Evolutionary conservation across 2,888 invertebrate genomes (phyloP), one percentile per base, ranked within the genome.

Genomic region (Clostera curtula): DNA sequence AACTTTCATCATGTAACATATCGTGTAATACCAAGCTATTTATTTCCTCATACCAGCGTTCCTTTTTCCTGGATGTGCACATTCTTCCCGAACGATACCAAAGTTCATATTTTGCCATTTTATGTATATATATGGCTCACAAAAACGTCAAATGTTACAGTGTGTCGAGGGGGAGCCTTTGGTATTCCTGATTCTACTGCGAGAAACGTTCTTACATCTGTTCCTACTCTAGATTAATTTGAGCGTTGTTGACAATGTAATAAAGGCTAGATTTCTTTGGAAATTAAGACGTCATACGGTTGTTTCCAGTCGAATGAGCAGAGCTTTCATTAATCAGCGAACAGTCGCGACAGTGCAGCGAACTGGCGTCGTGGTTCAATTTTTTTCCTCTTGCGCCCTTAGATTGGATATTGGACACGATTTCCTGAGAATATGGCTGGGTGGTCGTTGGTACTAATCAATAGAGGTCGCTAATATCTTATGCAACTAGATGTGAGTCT

Each of bases 121-220:
- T 73, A 62, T 70, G 65, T 67, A 66, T 76, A 68, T 65, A 60
- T 73, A 56, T 61, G 67, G 69, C 65, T 72, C 69, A 75, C 77
- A 77, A 79, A 80, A 76, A 80, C 77, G 79, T 79, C 82, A 83
- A 83, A 83, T 79, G 80, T 75, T 80, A 79, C 74, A 72, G 69
- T 64, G n/a, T n/a, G 73, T 62, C 65, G 76, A 77, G 79, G 82
- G 80, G 79, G 75, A 79, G 73, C 70, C 74, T 73, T 82, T 76
- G 77, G 75, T 80, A 79, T 80, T 79, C 75, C 67, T 61, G 57
- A 62, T 44, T 24, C 7, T n/a, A 10, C 26, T 30, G 17, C 14
- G 16, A 9, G 2, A 37, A 59, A 45, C 3, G 40, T 19, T 39
- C 23, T 12, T 38, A 67, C 31, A 26, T 39, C 10, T n/a, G 12